Evolutionary conservation across 2,888 invertebrate genomes (phyloP).

Genomic region (Coenonympha arcania): DNA sequence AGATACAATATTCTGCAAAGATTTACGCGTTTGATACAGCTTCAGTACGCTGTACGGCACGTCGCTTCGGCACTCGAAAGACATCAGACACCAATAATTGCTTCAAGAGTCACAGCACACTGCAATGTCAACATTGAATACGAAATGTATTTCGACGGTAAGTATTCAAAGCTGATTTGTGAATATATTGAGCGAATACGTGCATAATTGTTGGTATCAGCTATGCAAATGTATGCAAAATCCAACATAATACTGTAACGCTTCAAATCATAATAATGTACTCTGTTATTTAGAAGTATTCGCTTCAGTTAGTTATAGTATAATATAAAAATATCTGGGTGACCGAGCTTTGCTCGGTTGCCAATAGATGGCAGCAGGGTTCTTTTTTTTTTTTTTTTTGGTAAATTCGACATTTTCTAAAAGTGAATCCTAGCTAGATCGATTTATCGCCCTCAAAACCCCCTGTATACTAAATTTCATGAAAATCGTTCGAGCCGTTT

Average conservation of each 20-base stretch:
- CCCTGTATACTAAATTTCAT: too few species aligned
- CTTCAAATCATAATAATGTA: neutral
- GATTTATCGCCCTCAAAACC: too few species aligned
- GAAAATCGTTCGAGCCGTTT: too few species aligned
- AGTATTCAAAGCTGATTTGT: conserved; percentile 9
- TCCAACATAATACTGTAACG: neutral
- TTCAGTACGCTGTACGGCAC: neutral
- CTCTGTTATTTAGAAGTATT: neutral
- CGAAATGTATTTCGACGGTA: conserved; percentile 11
- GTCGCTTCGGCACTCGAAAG: neutral
- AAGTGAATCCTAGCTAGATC: too few species aligned
- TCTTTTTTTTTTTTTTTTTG: too few species aligned
- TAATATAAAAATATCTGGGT: neutral
- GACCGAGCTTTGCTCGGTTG: too few species aligned
- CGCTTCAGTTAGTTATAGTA: neutral
- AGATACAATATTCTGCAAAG: neutral
- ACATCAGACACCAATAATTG: conserved; percentile 7
- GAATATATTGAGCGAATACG: conserved; percentile 9
- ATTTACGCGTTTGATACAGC: conserved; percentile 8
- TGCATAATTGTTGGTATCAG: conserved; percentile 1
- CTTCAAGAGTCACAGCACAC: conserved; percentile 6
- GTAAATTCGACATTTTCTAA: too few species aligned
- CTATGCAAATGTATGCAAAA: neutral
- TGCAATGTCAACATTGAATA: conserved; percentile 9
- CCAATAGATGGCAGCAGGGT: too few species aligned